These are phyloP conservation scores for Trissoscelio sp. DNA, from an alignment of 2,888 invertebrate genomes.

Conservation along the genomic window DNA sequence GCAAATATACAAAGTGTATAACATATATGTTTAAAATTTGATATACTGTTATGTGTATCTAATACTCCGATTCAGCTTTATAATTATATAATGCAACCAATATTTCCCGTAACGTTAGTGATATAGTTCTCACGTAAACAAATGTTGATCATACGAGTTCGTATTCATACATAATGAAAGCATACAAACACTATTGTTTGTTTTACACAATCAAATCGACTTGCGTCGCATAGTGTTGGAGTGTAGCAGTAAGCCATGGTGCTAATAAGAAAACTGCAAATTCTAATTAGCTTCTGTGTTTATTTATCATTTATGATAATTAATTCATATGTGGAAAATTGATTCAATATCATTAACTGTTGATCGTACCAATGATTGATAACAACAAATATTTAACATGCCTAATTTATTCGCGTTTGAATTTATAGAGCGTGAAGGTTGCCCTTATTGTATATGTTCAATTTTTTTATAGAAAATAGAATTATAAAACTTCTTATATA, in stretches of 20 bases:
- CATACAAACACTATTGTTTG: slow-evolving; percentile 47
- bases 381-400: too few species aligned
- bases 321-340: too few species aligned
- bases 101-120: slow-evolving; percentile 38
- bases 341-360: too few species aligned
- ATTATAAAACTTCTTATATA: too few species aligned
- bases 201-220: slow-evolving; percentile 37
- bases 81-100: slow-evolving; percentile 38
- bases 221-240: neutral
- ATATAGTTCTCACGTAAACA: slow-evolving; percentile 51
- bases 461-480: too few species aligned
- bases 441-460: too few species aligned
- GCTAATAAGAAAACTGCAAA: slow-evolving; percentile 20
- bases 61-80: slow-evolving; percentile 3
- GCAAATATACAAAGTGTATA: too few species aligned
- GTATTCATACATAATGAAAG: slow-evolving; percentile 40
- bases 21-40: neutral
- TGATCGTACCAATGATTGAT: too few species aligned
- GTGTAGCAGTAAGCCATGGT: neutral
- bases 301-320: neutral
- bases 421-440: too few species aligned
- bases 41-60: slow-evolving; percentile 1
- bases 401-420: too few species aligned
- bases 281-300: slow-evolving; percentile 15
- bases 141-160: slow-evolving; percentile 44